Percentiles rank a stretch among this genome's conserved stretches.
phyloP scores from a whole-genome alignment of 1,140 invertebrate genomes.

The Drosophila athabasca region DNA sequence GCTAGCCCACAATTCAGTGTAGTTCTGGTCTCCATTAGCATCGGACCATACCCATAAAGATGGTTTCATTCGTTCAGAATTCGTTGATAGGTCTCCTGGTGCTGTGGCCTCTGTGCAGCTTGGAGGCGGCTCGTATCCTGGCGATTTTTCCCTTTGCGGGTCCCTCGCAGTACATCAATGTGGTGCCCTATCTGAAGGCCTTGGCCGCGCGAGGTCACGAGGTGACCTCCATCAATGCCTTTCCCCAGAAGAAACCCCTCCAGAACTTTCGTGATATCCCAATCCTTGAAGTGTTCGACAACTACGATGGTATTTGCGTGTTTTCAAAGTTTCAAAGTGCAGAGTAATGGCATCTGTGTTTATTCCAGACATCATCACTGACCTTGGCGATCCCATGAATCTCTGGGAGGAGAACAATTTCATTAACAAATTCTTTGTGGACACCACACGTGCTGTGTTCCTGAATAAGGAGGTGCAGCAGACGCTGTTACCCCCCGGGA shows the following conservation, averaged over 20 bases:
- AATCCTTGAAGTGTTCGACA: conserved; percentile 42
- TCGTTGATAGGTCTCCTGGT: conserved; percentile 19
- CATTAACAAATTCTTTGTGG: conserved; percentile 52
- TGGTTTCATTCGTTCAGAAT: conserved; percentile 21
- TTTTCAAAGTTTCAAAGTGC: background rate
- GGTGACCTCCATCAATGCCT: conserved; percentile 88
- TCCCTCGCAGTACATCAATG: conserved; percentile 77
- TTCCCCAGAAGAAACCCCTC: conserved; percentile 84
- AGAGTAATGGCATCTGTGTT: background rate
- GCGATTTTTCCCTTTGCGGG: conserved; percentile 69
- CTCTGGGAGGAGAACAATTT: conserved; percentile 59
- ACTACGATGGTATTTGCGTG: conserved; percentile 52
- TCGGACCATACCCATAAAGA: conserved; percentile 8
- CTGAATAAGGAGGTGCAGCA: conserved; percentile 52
- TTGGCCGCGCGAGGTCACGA: conserved; percentile 88
- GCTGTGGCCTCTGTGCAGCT: conserved; percentile 8
- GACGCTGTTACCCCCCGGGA: conserved; percentile 42
- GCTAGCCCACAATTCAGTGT: conserved; percentile 48
- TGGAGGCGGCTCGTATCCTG: conserved; percentile 63
- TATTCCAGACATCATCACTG: conserved; percentile 43
- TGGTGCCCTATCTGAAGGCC: conserved; percentile 85
- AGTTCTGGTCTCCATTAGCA: background rate
- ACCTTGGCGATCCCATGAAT: conserved; percentile 7
- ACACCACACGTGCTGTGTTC: conserved; percentile 33
- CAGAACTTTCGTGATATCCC: conserved; percentile 70